phyloP scores from a whole-genome alignment of 2,113 vertebrate species.

The Ceyx melanurus region DNA sequence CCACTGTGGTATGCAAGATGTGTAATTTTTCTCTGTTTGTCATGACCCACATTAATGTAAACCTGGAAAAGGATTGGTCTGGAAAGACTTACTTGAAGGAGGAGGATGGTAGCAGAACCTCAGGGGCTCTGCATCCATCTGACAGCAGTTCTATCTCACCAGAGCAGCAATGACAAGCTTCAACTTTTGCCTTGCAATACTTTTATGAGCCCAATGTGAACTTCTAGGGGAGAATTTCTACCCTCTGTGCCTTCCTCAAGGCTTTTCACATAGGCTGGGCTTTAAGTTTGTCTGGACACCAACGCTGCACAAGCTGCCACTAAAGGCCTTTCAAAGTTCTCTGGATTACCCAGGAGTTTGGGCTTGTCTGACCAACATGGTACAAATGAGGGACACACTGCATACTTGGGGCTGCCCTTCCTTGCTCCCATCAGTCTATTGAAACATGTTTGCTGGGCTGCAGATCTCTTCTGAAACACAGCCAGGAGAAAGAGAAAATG shows the following conservation, averaged over 20 bases:
- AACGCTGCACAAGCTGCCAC: not conserved
- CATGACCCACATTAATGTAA: not conserved
- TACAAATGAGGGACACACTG: not conserved
- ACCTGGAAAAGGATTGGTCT: not conserved
- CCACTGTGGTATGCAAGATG: not conserved
- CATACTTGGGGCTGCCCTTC: not conserved
- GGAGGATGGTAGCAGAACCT: not conserved
- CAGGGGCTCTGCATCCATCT: not conserved
- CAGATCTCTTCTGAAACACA: not conserved
- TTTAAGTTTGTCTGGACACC: not conserved
- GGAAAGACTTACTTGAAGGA: not conserved
- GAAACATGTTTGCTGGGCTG: not conserved
- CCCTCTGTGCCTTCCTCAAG: not conserved
- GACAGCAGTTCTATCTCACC: not conserved
- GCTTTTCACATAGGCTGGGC: not conserved
- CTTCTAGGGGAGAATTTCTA: not conserved
- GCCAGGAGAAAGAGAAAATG: not conserved
- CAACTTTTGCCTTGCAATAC: not conserved
- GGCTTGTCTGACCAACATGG: not conserved
- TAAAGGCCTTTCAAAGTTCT: not conserved
- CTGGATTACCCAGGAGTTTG: not conserved
- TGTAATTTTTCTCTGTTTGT: not conserved
- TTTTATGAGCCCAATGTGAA: not conserved
- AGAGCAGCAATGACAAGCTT: not conserved
- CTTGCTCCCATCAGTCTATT: fast-evolving